Percentiles rank a stretch among this genome's conserved stretches.
Evolutionary conservation across 1,140 invertebrate genomes (phyloP).

Genomic region (Parasteatoda tepidariorum): DNA sequence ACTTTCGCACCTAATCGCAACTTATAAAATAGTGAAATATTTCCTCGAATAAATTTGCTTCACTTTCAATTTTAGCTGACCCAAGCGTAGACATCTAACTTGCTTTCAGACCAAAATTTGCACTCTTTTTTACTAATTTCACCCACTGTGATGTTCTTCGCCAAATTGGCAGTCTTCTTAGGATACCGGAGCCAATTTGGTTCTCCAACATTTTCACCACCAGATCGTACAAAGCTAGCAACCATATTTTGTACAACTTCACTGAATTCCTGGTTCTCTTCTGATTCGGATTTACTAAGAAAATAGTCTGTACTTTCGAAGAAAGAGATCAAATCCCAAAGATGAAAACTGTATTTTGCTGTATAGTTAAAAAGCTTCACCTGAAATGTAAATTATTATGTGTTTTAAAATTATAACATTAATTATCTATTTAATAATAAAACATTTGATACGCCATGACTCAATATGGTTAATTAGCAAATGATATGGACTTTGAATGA

Average conservation of each 20-base stretch:
- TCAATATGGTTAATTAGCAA: no score
- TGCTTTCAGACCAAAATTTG: constrained; percentile 57
- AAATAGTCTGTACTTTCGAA: constrained; percentile 57
- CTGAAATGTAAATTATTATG: constrained; percentile 39
- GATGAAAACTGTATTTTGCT: constrained; percentile 61
- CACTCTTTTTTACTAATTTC: constrained; percentile 46
- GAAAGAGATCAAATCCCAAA: constrained; percentile 62
- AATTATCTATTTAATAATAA: no score
- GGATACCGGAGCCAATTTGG: constrained; percentile 31
- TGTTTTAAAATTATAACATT: no score
- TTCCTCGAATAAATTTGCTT: no score
- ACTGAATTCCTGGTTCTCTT: constrained; percentile 43
- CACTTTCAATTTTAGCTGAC: constrained; percentile 50
- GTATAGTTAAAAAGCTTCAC: constrained; percentile 58
- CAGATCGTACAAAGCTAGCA: constrained; percentile 49
- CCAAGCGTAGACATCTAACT: constrained; percentile 54
- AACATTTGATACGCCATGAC: no score
- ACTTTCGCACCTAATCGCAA: no score
- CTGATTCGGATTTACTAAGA: constrained; percentile 34
- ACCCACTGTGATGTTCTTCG: constrained; percentile 41
- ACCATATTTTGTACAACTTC: constrained; percentile 58
- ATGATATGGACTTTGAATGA: no score
- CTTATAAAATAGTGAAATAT: no score
- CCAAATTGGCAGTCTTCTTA: constrained; percentile 43
- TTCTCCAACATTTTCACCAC: constrained; percentile 26